Evolutionary conservation across 2,797 vertebrate species (phyloP).

Genomic region (Lacerta agilis): DNA sequence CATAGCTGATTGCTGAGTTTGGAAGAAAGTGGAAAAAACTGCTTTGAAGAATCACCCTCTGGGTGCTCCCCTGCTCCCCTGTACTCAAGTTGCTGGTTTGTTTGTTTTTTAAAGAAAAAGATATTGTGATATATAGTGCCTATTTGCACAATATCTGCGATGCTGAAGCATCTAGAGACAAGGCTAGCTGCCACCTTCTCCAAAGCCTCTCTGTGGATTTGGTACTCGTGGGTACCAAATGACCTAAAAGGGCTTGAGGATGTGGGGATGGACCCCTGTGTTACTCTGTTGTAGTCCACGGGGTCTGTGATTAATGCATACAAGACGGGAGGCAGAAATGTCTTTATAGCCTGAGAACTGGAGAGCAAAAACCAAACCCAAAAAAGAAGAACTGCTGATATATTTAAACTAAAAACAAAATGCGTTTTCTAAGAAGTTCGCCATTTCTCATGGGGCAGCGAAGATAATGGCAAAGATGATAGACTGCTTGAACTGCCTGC

Average conservation of each 20-base stretch:
- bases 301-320: not conserved
- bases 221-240: not conserved
- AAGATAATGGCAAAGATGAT: constrained; percentile 13
- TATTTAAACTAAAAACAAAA: not conserved
- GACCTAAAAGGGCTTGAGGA: not conserved
- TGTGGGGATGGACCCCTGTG: not conserved
- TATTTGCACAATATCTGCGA: not conserved
- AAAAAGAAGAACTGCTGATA: not conserved
- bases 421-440: not conserved
- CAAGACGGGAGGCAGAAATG: not conserved
- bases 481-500: constrained; percentile 13
- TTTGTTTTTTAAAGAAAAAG: not conserved
- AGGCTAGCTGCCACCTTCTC: not conserved
- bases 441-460: not conserved
- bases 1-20: not conserved
- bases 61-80: not conserved
- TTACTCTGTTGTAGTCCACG: not conserved
- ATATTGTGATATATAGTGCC: not conserved
- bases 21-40: not conserved
- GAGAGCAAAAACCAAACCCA: not conserved
- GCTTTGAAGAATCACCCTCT: not conserved
- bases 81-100: not conserved
- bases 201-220: not conserved
- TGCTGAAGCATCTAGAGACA: not conserved
- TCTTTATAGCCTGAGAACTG: not conserved